Conservation (phyloP, 2,113 vertebrate genomes). For the Poeciliopsis turrubarensis region DNA sequence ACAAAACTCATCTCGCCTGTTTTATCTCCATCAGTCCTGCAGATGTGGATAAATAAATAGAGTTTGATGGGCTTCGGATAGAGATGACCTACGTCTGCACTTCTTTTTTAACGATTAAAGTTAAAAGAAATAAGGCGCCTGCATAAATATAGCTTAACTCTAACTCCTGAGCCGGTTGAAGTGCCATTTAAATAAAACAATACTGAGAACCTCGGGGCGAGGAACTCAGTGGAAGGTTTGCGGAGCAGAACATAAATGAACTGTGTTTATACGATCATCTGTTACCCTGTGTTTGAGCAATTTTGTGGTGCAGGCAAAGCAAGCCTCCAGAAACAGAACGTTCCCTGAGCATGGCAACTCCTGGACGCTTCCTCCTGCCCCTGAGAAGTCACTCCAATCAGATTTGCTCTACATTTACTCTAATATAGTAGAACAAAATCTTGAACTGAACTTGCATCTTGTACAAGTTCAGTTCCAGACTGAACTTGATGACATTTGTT, state of each 20-base stretch:
- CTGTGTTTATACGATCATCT: slow-evolving; percentile 42
- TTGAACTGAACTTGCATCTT: background rate
- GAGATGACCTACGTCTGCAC: slow-evolving; percentile 5
- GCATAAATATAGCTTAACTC: slow-evolving; percentile 27
- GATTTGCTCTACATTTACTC: background rate
- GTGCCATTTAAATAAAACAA: slow-evolving; percentile 35
- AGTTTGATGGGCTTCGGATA: background rate
- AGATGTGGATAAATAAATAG: background rate
- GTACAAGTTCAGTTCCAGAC: background rate
- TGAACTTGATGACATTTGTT: background rate
- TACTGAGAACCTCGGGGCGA: slow-evolving; percentile 32
- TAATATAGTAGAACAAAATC: background rate
- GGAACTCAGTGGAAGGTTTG: slow-evolving; percentile 58
- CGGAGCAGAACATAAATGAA: slow-evolving; percentile 3
- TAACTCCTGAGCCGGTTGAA: slow-evolving; percentile 14
- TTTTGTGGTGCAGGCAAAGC: slow-evolving; percentile 6
- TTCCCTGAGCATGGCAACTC: slow-evolving; percentile 2
- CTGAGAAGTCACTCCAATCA: background rate
- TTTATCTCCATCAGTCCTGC: background rate
- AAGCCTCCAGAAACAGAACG: slow-evolving; percentile 4
- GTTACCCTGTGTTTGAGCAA: slow-evolving; percentile 24
- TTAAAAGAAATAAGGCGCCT: slow-evolving; percentile 13
- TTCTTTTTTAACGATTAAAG: slow-evolving; percentile 31
- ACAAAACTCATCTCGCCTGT: background rate
- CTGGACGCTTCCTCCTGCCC: background rate